Evolutionary conservation across 1,140 invertebrate genomes (phyloP), one percentile per base, ranked within the genome.

Genomic region (Macrobrachium rosenbergii): DNA sequence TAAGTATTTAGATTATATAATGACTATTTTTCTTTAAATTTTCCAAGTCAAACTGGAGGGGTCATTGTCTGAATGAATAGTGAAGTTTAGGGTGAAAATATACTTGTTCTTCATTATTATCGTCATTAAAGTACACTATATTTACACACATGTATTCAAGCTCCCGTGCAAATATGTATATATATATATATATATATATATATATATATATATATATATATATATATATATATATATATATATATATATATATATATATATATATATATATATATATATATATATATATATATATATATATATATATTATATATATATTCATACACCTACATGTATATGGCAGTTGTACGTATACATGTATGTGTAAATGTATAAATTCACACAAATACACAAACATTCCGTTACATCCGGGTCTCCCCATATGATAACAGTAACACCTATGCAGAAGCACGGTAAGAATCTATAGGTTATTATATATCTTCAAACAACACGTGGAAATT

Each of bases 231-330:
- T 67, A 67, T 67, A 67, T 67, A 67, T 67, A 67, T 67, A 67
- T 67, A 67, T 67, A 67, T 67, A 67, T 67, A 67, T 67, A 67
- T 67, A 67, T 67, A 67, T 67, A 67, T 67, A 67, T 67, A 19
- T 67, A 67, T 67, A 67, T 67, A 67, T 19, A 67, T 67, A 67
- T 19, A 67, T 67, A 67, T 67, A 67, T 67, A 67, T 19, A 19
- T 67, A 67, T 67, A 67, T 64, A 64, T 14, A 64, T 64, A 23
- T 14, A 64, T 14, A 23, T 64, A 64, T 64, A 14, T 23, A n/a
- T 23, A 14, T 64, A n/a, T 64, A 64, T 12, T 6, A 12, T 64
- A 23, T 64, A 64, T 64, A 64, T 64, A 67, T 67, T 0, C 0
- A 67, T 67, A 67, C 17, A 67, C 17, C 8, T 23, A 67, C 17